Evolutionary conservation across 2,113 vertebrate genomes (phyloP), one percentile per base, ranked within the genome.

Genomic region (Eidolon helvum): DNA sequence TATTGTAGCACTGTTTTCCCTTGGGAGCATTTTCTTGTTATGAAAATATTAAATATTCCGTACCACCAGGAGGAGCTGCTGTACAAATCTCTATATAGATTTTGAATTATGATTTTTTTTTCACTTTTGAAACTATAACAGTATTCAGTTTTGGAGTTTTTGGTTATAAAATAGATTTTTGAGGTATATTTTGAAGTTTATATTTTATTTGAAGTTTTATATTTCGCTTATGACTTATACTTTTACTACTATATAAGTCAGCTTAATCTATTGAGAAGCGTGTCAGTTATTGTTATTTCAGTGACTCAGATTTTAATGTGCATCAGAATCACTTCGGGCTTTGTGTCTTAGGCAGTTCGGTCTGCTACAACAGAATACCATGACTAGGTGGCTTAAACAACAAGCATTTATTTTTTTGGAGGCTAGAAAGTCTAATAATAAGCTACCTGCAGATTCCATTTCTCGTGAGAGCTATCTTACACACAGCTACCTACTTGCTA

Each of bases 11-110:
- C 10, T 61, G 69, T 63, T 91, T 48, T 96, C 74, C 91, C 71
- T 93, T 93, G 88, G 72, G 94, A 97, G 0, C 8, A 75, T 50
- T 91, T 57, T 92, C 19, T 18, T 94, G 7, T 97, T 93, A 82
- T 0, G 28, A 87, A 91, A 77, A 91, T 50, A 45, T 33, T 92
- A 89, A 65, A 96, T 92, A 94, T 79, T 0, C 0, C 87, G 26
- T 95, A 65, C 83, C 79, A 96, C 55, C 72, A 95, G 93, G 95
- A 98, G 90, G 97, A 98, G 65, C 77, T 98, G 26, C 91, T 97
- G 59, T 66, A 96, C 48, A 97, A 91, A 97, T 19, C 94, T 98
- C 87, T 10, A 1, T 97, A 14, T 83, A 93, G 22, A 30, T 87
- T 95, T 98, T 84, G 88, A 4, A 92, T 87, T 97, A 43, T 90